These are phyloP conservation scores for Gadopsis bispinosus DNA, from an alignment of 2,797 vertebrate genomes.

Conservation along the genomic window DNA sequence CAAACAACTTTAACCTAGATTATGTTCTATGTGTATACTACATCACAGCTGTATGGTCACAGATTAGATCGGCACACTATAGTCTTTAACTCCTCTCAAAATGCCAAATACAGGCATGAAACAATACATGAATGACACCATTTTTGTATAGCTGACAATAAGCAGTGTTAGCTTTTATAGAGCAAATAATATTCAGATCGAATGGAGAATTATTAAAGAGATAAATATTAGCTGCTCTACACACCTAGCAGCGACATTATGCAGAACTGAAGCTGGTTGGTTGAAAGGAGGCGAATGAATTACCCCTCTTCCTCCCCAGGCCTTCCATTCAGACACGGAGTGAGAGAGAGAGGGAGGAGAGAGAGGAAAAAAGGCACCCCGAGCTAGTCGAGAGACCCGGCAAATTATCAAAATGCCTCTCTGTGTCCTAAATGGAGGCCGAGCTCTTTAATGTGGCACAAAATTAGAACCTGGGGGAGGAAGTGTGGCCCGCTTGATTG, in stretches of 20 bases:
- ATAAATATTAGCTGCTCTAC: constrained; percentile 77
- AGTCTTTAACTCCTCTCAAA: constrained; percentile 25
- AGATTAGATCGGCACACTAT: constrained; percentile 37
- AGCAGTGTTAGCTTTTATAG: constrained; percentile 60
- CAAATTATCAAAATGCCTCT: constrained; percentile 90
- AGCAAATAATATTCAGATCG: constrained; percentile 72
- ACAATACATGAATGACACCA: constrained; percentile 39
- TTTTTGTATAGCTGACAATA: constrained; percentile 58
- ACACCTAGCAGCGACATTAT: constrained; percentile 82
- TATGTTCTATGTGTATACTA: constrained; percentile 20
- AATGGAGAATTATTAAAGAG: constrained; percentile 80
- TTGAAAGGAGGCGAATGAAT: constrained; percentile 81
- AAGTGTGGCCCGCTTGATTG: constrained; percentile 86
- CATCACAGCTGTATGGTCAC: constrained; percentile 33
- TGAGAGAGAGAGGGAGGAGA: constrained; percentile 73
- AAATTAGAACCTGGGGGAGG: constrained; percentile 90
- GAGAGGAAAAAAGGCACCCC: constrained; percentile 82
- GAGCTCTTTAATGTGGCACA: constrained; percentile 90
- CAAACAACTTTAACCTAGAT: constrained; percentile 65
- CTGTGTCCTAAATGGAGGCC: constrained; percentile 87
- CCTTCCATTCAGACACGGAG: constrained; percentile 84
- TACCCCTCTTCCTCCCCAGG: constrained; percentile 81
- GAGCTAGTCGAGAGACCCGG: constrained; percentile 83
- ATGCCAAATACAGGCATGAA: constrained; percentile 22
- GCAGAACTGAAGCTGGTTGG: constrained; percentile 77